Base-by-base conservation (phyloP, 2,888 invertebrate genomes). In the Drosophila sordidula region DNA sequence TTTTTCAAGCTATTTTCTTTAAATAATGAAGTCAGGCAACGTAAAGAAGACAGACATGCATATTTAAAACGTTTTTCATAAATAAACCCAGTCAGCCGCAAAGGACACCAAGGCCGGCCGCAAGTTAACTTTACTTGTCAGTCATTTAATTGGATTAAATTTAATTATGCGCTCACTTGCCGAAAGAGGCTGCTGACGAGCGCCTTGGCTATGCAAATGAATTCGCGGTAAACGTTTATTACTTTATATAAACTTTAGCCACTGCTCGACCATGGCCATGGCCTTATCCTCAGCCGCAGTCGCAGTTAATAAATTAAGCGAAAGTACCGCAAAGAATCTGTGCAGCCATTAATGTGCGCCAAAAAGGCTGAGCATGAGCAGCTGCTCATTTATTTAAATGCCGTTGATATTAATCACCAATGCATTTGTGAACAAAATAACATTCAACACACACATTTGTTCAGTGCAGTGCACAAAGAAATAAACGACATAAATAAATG, bases 91-190 rank as follows among this genome's bases (percentile, higher is more conserved):
- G 34, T 18, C 42, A 41, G 39, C 56, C 56, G 52, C 51, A 72
- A 51, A 62, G 25, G 41, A 36, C 50, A 56, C 6, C 39, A 36
- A 18, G n/a, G 41, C 32, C 25, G 25, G 18, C 34, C 64, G 49
- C 46, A 66, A 70, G 71, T 59, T 67, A 42, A 49, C 49, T 52
- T 52, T 62, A 58, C 70, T 74, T 75, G 66, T 66, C 72, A 66
- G 75, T 73, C 70, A 68, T 77, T 82, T 72, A 82, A 87, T 77
- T 84, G 86, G 83, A 72, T 78, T 66, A 55, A 73, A 73, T 78
- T 83, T 82, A 88, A 88, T 84, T 82, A 84, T 66, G 65, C 73
- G 58, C 49, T 64, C 75, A 79, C 66, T 77, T 52, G 49, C 64
- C 51, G 39, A 76, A 76, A 64, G 67, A 51, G 67, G 49, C 65